phyloP scores from a whole-genome alignment of 2,113 vertebrate species.

The Phycodurus eques region DNA sequence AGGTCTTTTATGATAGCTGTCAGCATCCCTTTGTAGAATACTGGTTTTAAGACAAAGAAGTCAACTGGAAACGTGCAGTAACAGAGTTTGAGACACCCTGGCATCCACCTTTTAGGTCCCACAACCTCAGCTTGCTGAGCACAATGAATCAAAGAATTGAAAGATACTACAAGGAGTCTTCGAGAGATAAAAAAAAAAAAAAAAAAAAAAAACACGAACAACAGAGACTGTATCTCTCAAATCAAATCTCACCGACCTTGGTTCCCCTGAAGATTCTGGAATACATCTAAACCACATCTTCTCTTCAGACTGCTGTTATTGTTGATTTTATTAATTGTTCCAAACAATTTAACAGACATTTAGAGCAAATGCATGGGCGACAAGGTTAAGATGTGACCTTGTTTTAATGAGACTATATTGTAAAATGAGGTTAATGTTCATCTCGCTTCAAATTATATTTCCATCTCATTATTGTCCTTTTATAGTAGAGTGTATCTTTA shows the following conservation, averaged over 20 bases:
- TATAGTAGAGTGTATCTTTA: background rate
- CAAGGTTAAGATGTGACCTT: constrained; percentile 23
- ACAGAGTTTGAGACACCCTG: constrained; percentile 48
- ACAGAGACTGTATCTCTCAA: constrained; percentile 30
- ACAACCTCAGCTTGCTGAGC: constrained; percentile 44
- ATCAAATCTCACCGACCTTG: constrained; percentile 40
- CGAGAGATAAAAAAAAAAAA: constrained; percentile 15
- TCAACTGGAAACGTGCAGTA: constrained; percentile 53
- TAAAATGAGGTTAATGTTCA: constrained; percentile 14
- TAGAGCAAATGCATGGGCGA: constrained; percentile 15
- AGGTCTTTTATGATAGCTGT: constrained; percentile 34
- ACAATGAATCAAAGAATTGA: constrained; percentile 33
- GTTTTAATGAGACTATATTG: constrained; percentile 4
- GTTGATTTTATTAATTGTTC: constrained; percentile 29
- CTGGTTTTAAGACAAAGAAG: constrained; percentile 38
- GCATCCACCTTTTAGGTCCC: constrained; percentile 37
- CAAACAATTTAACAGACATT: constrained; percentile 16
- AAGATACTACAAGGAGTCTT: constrained; percentile 22
- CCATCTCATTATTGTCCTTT: background rate
- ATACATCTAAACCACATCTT: constrained; percentile 32
- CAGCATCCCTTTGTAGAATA: constrained; percentile 25
- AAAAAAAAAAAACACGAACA: background rate
- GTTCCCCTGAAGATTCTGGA: constrained; percentile 21
- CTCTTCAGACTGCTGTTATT: constrained; percentile 32
- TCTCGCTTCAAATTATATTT: constrained; percentile 2